Conservation (phyloP, 2,888 invertebrate genomes). For the Orthonychiurus folsomi region DNA sequence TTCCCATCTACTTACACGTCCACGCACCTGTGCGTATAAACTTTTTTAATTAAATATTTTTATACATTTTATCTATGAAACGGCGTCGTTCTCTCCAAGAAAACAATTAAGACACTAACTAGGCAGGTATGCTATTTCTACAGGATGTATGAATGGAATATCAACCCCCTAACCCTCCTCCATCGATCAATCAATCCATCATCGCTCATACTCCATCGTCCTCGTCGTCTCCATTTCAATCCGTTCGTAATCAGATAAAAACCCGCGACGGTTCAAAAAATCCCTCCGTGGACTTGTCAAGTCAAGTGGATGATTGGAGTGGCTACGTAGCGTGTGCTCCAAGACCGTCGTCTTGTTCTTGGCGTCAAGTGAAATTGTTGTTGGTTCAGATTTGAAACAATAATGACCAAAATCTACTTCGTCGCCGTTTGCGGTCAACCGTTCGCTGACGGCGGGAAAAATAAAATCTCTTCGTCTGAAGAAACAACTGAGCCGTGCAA, state of each 20-base stretch:
- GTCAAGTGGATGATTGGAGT: not conserved
- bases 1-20: too few relatives aligned
- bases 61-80: too few relatives aligned
- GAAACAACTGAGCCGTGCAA: not conserved
- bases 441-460: not conserved
- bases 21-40: too few relatives aligned
- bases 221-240: not conserved
- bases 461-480: not conserved
- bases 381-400: constrained; percentile 1
- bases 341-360: not conserved
- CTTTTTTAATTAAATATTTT: too few relatives aligned
- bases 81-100: too few relatives aligned
- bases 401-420: not conserved
- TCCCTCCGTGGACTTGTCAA: not conserved
- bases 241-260: not conserved
- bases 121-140: too few relatives aligned
- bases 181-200: not conserved
- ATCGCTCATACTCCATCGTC: not conserved
- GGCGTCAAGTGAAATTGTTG: constrained; percentile 1
- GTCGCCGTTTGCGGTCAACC: not conserved
- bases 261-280: too few relatives aligned
- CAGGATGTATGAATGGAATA: not conserved
- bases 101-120: not conserved
- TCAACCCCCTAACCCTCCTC: not conserved
- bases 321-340: not conserved